Base-by-base conservation (phyloP, 2,113 vertebrate genomes). In the Fregetta grallaria region DNA sequence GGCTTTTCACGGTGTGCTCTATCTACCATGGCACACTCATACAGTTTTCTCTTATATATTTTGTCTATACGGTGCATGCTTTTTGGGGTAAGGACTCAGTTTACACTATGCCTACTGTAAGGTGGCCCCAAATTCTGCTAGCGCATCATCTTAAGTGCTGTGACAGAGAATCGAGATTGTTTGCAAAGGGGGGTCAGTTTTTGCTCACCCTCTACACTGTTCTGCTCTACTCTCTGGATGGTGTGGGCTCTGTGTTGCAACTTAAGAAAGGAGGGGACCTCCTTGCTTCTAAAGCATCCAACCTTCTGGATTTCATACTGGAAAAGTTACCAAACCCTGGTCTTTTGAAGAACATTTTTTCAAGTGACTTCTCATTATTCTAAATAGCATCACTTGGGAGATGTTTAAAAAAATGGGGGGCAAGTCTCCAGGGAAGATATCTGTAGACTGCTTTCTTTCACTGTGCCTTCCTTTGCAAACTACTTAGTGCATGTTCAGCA, bases 21-120 rank as follows among this genome's bases (percentile, higher is more conserved):
- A 12, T 27, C 23, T 59, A 73, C 6, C 36, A 3, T 3, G 8
- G 53, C 23, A 65, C 7, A 70, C 20, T 62, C 56, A 77, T 16
- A 58, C 4, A 40, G 11, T 45, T 63, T 62, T 88, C 42, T 74
- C 20, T 62, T n/a, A 19, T 2, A 15, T 6, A 59, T 82, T 88
- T 90, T 66, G 15, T 27, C 17, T 20, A 29, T 10, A n/a, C 0
- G 0, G 23, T n/a, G 15, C 4, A 23, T 23, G 10, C 2, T 55
- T 75, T 86, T 68, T 38, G 13, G 29, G 29, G 4, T 45, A 9
- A 3, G 22, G 22, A 96, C 30, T n/a, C 17, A 23, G 18, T 67
- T 66, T 75, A 56, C n/a, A 50, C n/a, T 73, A 38, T 30, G 30
- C 15, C 14, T 83, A 66, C 29, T 2, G 2, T 38, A 79, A 71